phyloP scores from a whole-genome alignment of 1,140 invertebrate species.

The Brachionus angularis region DNA sequence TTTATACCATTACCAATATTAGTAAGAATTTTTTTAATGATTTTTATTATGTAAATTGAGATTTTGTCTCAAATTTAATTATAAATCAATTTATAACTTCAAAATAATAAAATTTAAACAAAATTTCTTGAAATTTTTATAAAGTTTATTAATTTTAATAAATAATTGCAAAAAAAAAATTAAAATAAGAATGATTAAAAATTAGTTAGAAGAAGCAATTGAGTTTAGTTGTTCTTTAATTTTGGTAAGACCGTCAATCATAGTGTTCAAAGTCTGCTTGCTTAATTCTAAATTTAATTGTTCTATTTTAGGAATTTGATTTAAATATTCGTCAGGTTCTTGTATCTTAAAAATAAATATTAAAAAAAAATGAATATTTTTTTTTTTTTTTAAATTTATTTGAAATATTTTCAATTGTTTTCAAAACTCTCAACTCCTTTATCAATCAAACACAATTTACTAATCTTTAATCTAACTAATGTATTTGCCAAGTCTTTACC shows the following conservation, averaged over 20 bases:
- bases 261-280: slow-evolving; percentile 35
- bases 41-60: too few species aligned
- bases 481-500: slow-evolving; percentile 60
- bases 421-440: slow-evolving; percentile 62
- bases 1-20: too few species aligned
- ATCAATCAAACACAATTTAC: slow-evolving; percentile 61
- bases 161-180: too few species aligned
- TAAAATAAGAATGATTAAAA: too few species aligned
- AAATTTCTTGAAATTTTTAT: too few species aligned
- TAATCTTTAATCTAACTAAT: slow-evolving; percentile 59
- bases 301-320: not conserved
- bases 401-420: slow-evolving; percentile 48
- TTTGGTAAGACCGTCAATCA: slow-evolving; percentile 34
- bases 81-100: too few species aligned
- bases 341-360: slow-evolving; percentile 29
- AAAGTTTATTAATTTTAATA: too few species aligned
- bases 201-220: too few species aligned
- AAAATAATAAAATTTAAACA: too few species aligned
- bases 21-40: too few species aligned
- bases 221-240: slow-evolving; percentile 39
- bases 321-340: slow-evolving; percentile 3
- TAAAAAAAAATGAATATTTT: too few species aligned
- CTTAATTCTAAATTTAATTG: slow-evolving; percentile 35
- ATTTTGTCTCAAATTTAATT: too few species aligned
- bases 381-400: not conserved